Base-by-base conservation (phyloP, 92 coral and sea anemone genomes). In the Muricea muricata region DNA sequence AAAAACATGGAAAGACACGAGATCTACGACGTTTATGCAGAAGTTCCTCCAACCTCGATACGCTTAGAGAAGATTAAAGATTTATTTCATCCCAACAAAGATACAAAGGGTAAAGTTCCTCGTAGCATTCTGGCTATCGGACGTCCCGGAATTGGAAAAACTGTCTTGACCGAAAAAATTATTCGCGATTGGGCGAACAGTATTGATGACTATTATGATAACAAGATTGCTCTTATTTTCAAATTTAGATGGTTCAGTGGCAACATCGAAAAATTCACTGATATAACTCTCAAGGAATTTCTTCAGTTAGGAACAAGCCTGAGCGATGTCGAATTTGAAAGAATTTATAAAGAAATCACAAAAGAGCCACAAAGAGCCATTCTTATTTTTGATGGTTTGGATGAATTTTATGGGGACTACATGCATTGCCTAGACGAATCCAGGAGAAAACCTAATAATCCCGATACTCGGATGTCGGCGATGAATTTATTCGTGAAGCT, bases 121-220 rank as follows among this genome's bases (percentile, higher is more conserved):
- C 65, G 65, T 32, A 57, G 30, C 3, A 54, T 54, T 54, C 25
- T 54, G 25, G 61, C 61, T 6, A 35, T 90, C 48, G 91, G 91
- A 15, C 81, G 93, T 35, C 91, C 93, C 0, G 93, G 91, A 23
- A 83, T 90, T 58, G 93, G 93, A 30, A 90, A 90, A 61, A 58
- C 42, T 23, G 46, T 87, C 13, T 69, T 91, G 18, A 83, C 89
- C 23, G 30, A 67, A 65, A 91, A 84, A 56, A 35, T 91, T 54
- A 20, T 80, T 40, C 83, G 76, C 50, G 89, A 91, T 39, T 84
- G 88, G 91, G 70, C 57, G 58, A 30, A 33, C 33, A 39, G 39
- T 28, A 5, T 10, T 63, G 70, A 63, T 63, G 39, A 29, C 28
- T 28, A 28, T 63, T 63, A 63, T 8, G 0, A 5, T 0, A 21